Evolutionary conservation across 2,113 vertebrate species (phyloP).

Genomic region (Amazona vittata): DNA sequence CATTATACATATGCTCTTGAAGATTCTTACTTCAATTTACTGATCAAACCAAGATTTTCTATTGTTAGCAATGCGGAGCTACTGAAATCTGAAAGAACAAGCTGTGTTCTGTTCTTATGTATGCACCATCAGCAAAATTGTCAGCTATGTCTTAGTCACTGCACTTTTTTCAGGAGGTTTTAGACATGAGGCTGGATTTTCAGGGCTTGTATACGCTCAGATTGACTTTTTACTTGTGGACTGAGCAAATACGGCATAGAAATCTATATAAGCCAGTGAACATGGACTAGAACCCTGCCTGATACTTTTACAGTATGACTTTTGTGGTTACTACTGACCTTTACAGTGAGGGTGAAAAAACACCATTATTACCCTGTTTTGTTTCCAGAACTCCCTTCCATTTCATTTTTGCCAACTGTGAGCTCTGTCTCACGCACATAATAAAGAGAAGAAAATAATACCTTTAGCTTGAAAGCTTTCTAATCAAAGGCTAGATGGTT

Average conservation of each 20-base stretch:
- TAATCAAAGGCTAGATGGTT: background rate
- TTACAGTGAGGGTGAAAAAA: background rate
- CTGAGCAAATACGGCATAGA: background rate
- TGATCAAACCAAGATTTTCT: slow-evolving; percentile 25
- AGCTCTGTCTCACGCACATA: background rate
- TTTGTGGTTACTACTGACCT: background rate
- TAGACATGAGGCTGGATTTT: background rate
- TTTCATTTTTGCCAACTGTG: background rate
- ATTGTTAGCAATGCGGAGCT: slow-evolving; percentile 41
- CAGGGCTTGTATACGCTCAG: background rate
- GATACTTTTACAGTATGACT: background rate
- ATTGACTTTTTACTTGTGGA: background rate
- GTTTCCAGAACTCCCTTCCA: background rate
- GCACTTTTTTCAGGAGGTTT: background rate
- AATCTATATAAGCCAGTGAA: background rate
- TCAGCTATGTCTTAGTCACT: slow-evolving; percentile 19
- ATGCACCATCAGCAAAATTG: background rate
- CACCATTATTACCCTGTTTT: background rate
- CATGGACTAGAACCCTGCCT: background rate
- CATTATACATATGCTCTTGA: slow-evolving; percentile 1
- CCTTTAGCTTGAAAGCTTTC: slow-evolving; percentile 16
- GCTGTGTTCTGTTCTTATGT: background rate
- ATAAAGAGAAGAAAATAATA: background rate
- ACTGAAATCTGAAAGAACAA: background rate
- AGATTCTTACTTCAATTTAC: slow-evolving; percentile 19